Base-by-base conservation (phyloP, 2,888 invertebrate species). In the Athalia rosae region DNA sequence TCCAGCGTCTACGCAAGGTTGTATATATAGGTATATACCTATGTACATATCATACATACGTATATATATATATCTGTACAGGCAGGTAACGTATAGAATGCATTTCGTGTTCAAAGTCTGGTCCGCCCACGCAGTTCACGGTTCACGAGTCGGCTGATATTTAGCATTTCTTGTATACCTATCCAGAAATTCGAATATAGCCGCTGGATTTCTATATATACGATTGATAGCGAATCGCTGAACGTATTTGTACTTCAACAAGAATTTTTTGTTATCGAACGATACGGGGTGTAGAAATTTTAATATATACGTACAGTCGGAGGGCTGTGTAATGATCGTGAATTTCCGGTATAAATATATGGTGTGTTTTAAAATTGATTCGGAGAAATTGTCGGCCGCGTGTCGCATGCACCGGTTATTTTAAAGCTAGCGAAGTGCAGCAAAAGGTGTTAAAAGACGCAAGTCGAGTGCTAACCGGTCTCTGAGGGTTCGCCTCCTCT, bases 401-500 rank as follows among this genome's bases (percentile, higher is more conserved):
- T 59, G 61, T 74, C 50, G 28, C 74, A 28, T 28, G 28, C 28
- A 74, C 50, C 59, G 74, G 74, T 74, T 74, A 15, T 15, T 71
- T 74, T 50, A 61, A 74, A 71, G 8, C 58, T 15, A 45, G n/a
- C 8, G 45, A 43, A 64, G 61, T 58, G 76, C 61, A 59, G 80
- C 77, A 79, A 78, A 79, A 82, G 81, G 83, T 81, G 84, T 82
- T 79, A 81, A 83, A 80, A 81, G 82, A 83, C 80, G 79, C 77
- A 28, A 77, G 77, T 80, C 80, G 80, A 78, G 71, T 28, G 79
- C 82, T 83, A 86, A 87, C 87, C 87, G 87, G 87, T 87, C 87
- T 83, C 81, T 77, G 80, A 80, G 82, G 81, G 79, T 77, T 78
- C 64, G 62, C 43, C 15, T 47, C 58, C 78, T 80, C 79, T 73